A percentile compares a stretch with the other conserved stretches of the same genome.
phyloP scores from a whole-genome alignment of 2,113 vertebrate genomes.

The Cavia aperea region DNA sequence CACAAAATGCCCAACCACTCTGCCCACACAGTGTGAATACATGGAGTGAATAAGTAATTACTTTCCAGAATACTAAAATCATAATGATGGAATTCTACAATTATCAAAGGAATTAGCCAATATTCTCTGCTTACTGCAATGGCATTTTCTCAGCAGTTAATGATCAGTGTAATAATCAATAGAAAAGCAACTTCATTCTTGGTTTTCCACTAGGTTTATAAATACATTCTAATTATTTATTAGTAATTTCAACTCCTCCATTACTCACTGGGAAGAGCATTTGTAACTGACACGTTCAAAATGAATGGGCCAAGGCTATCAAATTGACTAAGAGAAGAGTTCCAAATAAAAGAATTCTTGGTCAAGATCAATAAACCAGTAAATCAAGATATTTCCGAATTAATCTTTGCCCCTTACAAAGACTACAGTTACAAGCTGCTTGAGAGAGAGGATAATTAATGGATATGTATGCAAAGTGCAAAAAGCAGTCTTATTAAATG shows the following conservation, averaged over 20 bases:
- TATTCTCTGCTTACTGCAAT: background rate
- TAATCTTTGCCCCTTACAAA: conserved; percentile 47
- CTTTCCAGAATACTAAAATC: conserved; percentile 30
- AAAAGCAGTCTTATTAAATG: conserved; percentile 7
- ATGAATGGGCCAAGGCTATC: conserved; percentile 54
- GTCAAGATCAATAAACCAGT: conserved; percentile 53
- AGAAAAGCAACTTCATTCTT: conserved; percentile 53
- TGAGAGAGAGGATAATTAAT: background rate
- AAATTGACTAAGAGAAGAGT: conserved; percentile 61
- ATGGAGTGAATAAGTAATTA: conserved; percentile 38
- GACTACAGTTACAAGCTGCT: conserved; percentile 38
- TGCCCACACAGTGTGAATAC: conserved; percentile 9
- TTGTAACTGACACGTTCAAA: conserved; percentile 48
- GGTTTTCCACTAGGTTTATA: conserved; percentile 51
- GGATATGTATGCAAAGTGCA: conserved; percentile 1
- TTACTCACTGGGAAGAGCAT: conserved; percentile 47
- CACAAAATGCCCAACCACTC: conserved; percentile 39
- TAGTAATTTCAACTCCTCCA: conserved; percentile 50
- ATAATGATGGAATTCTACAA: conserved; percentile 30
- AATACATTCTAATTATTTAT: conserved; percentile 65
- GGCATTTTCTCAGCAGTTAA: conserved; percentile 58
- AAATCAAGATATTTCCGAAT: conserved; percentile 56
- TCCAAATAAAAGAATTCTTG: conserved; percentile 61
- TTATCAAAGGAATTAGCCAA: conserved; percentile 39
- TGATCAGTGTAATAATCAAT: conserved; percentile 55